Conservation (phyloP, 1,140 invertebrate genomes). For the Hestina assimilis region DNA sequence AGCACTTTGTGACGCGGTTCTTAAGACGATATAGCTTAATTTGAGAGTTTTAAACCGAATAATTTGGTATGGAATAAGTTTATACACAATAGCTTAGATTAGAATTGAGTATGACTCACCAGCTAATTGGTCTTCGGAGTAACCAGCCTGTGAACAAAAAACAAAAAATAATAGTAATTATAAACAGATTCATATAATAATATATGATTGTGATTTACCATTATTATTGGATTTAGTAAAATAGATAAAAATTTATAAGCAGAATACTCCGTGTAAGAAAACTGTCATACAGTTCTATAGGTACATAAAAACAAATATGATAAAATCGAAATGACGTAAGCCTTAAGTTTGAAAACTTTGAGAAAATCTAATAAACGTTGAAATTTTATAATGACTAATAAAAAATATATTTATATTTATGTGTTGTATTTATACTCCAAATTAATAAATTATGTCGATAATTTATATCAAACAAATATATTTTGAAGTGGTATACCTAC, state of each 20-base stretch:
- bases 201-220: constrained; percentile 1
- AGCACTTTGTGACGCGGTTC: constrained; percentile 29
- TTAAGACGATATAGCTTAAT: constrained; percentile 2
- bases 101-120: constrained; percentile 85
- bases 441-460: too few species aligned
- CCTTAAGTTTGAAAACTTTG: neutral
- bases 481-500: too few species aligned
- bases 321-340: constrained; percentile 10
- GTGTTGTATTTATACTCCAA: too few species aligned
- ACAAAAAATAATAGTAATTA: too few species aligned
- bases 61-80: neutral
- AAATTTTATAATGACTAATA: neutral
- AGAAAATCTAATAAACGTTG: neutral
- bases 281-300: constrained; percentile 17
- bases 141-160: constrained; percentile 85
- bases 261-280: constrained; percentile 6
- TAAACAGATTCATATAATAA: too few species aligned
- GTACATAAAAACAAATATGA: too few species aligned
- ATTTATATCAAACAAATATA: too few species aligned
- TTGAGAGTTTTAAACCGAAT: neutral
- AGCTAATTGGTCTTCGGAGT: constrained; percentile 93
- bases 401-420: too few species aligned
- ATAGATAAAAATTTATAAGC: constrained; percentile 2
- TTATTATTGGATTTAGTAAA: neutral
- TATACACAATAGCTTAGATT: neutral